Conservation (phyloP, 2,888 invertebrate species). For the Rhaphigaster nebulosa region DNA sequence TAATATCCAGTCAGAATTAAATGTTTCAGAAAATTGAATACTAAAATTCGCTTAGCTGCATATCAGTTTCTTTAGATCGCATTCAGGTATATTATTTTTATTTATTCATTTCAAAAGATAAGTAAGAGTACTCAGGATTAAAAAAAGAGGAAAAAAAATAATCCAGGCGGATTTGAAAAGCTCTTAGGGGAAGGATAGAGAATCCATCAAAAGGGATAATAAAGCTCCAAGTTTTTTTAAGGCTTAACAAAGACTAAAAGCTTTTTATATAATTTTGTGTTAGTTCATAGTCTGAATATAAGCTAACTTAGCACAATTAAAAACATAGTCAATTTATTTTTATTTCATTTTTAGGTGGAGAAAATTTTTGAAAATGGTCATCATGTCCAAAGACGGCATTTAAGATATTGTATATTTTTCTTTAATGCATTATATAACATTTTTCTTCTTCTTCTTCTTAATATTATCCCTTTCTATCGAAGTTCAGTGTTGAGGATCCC, state of each 20-base stretch:
- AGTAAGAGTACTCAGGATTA: background rate
- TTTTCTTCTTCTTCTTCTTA: too few species aligned
- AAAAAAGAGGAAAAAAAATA: background rate
- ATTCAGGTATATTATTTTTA: background rate
- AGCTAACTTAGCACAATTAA: background rate
- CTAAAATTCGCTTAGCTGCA: background rate
- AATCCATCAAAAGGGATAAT: conserved; percentile 38
- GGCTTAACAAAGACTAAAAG: conserved; percentile 36
- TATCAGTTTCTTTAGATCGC: background rate
- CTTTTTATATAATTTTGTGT: conserved; percentile 24
- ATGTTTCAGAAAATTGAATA: too few species aligned
- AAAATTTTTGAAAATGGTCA: background rate
- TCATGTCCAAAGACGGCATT: too few species aligned
- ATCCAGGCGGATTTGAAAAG: conserved; percentile 23
- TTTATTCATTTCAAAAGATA: conserved; percentile 4
- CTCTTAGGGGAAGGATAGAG: conserved; percentile 3
- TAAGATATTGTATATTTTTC: too few species aligned
- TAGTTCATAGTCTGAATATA: background rate
- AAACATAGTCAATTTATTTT: background rate
- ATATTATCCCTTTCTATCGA: too few species aligned
- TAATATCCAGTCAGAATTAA: too few species aligned
- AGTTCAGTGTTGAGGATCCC: too few species aligned
- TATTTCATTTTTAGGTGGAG: background rate
- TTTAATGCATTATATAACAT: too few species aligned
- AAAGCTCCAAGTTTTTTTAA: background rate